These are phyloP conservation scores for Amyelois transitella DNA, from an alignment of 1,140 invertebrate species.

Conservation along the genomic window DNA sequence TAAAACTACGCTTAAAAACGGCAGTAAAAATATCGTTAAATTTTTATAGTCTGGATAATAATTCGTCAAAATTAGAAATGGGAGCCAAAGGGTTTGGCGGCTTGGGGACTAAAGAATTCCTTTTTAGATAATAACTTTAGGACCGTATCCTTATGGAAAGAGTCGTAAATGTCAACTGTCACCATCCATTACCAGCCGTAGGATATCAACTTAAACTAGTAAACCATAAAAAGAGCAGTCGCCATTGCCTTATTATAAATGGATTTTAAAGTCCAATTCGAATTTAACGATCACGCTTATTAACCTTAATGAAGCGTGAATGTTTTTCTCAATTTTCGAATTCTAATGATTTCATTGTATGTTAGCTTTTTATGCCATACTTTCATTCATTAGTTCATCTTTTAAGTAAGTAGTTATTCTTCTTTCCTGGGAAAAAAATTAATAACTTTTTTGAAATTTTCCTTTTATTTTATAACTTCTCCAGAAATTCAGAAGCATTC, in stretches of 20 bases:
- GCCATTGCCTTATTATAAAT: not conserved
- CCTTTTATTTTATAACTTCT: no score
- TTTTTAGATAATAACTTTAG: slow-evolving; percentile 3
- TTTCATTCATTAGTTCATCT: no score
- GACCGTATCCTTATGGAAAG: slow-evolving; percentile 34
- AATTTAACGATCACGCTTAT: not conserved
- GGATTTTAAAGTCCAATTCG: not conserved
- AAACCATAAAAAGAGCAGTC: not conserved
- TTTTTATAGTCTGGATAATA: slow-evolving; percentile 54
- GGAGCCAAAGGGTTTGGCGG: slow-evolving; percentile 40
- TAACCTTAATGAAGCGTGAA: not conserved
- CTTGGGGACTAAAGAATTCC: slow-evolving; percentile 34
- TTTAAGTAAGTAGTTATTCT: no score
- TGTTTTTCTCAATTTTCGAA: not conserved
- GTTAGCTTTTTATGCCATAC: not conserved
- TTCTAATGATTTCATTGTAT: not conserved
- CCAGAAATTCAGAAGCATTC: no score
- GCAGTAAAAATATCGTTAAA: slow-evolving; percentile 64
- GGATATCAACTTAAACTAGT: not conserved
- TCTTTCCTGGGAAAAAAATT: no score
- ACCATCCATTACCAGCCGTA: not conserved
- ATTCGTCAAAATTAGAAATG: slow-evolving; percentile 57
- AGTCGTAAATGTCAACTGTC: slow-evolving; percentile 56
- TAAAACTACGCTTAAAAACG: slow-evolving; percentile 28
- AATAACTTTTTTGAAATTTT: no score